Conservation (phyloP, 2,888 invertebrate species). For the Labia minor region DNA sequence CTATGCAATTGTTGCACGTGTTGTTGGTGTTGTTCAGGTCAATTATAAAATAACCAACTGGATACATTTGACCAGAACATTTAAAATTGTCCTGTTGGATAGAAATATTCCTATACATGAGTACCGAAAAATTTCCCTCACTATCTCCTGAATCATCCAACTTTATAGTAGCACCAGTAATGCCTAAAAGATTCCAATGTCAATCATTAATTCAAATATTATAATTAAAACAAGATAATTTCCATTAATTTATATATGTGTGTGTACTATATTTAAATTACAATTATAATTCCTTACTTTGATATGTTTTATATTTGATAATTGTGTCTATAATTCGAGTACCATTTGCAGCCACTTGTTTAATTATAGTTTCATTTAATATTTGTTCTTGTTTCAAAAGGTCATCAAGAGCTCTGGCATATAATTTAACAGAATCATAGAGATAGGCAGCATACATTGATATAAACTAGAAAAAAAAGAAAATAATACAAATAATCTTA, state of each 20-base stretch:
- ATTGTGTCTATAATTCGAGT: constrained; percentile 77
- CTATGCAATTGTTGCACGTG: constrained; percentile 51
- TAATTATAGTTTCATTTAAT: constrained; percentile 51
- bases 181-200: constrained; percentile 54
- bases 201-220: no score
- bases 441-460: constrained; percentile 87
- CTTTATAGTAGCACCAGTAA: constrained; percentile 85
- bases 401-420: constrained; percentile 73
- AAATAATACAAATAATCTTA: constrained; percentile 20
- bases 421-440: constrained; percentile 87
- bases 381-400: constrained; percentile 48
- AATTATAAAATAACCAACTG: constrained; percentile 42
- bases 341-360: constrained; percentile 69
- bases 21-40: constrained; percentile 4
- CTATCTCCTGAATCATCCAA: constrained; percentile 89
- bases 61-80: constrained; percentile 68
- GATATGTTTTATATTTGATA: constrained; percentile 70
- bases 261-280: no score
- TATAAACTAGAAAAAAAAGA: constrained; percentile 54
- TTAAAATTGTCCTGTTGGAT: constrained; percentile 54
- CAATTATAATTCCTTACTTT: constrained; percentile 70
- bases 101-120: constrained; percentile 43
- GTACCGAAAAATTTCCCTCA: constrained; percentile 91
- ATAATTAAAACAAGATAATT: no score
- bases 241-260: no score